Conservation (phyloP, 2,888 invertebrate genomes). For the Caenorhabditis sp. region DNA sequence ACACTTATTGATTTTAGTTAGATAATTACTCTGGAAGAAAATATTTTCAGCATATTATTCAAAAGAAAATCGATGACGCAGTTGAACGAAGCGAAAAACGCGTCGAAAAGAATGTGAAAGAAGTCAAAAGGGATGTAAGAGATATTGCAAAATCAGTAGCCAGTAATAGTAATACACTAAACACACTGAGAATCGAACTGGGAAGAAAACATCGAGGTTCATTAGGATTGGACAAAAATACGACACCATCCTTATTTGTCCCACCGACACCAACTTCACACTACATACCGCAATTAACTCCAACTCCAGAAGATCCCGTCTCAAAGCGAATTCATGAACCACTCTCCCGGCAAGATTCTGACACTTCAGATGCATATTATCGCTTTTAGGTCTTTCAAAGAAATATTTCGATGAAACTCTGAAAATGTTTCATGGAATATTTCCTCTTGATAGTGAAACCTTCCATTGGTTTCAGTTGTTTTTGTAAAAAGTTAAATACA, state of each 20-base stretch:
- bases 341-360: background rate
- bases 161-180: background rate
- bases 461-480: no score
- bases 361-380: background rate
- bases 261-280: background rate
- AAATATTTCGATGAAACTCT: background rate
- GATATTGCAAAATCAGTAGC: background rate
- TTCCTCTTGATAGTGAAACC: no score
- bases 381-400: background rate
- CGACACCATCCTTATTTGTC: background rate
- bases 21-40: no score
- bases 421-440: no score
- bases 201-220: background rate
- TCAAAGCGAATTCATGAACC: background rate
- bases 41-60: background rate
- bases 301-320: background rate
- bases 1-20: no score
- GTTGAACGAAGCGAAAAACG: background rate
- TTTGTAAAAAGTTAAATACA: no score
- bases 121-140: background rate
- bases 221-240: background rate
- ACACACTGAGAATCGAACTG: background rate
- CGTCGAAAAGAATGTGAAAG: background rate
- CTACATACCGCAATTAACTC: no score
- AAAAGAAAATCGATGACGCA: background rate